Base-by-base conservation (phyloP, 2,113 vertebrate genomes). In the Crotalus helleri region DNA sequence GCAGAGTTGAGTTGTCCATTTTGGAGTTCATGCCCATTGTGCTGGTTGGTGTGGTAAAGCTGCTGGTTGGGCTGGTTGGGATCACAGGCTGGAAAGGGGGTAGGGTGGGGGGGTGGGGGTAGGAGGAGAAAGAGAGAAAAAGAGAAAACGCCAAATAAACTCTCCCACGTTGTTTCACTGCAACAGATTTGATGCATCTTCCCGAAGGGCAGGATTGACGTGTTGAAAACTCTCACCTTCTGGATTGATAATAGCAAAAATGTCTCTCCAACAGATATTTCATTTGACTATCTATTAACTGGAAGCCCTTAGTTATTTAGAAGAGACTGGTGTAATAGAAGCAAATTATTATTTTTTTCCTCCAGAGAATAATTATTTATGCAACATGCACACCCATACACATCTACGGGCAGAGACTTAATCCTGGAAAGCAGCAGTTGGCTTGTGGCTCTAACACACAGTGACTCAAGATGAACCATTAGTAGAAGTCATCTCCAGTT, bases 11-110 rank as follows among this genome's bases (percentile, higher is more conserved):
- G 92, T 96, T 97, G 46, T 98, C 98, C 96, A 98, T 97, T 95
- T 98, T 98, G 92, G 98, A 97, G 92, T 97, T 97, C 97, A 98
- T 97, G 59, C 98, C 98, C 96, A 99, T 97, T 1, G 98, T 98
- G 29, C 98, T 98, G 5, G 96, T 98, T 0, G 98, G 98, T 21
- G 98, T 98, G 2, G 98, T 98, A 17, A 98, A 98, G 51, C 97
- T 98, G 95, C 98, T 99, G 29, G 98, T 98, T 89, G 97, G 98
- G 93, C 97, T 98, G 95, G 97, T 98, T 91, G 98, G 98, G 94
- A 98, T 96, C 92, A 97, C 91, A 91, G 98, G 98, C 98, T 99
- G 96, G 0, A 87, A 93, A 12, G 91, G 55, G 53, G 23, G 33
- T 49, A 5, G 46, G 46, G 46, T 49, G 46, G 46, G 46, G 46